Conservation (phyloP, 2,888 invertebrate genomes). For the Euzophera pinguis region DNA sequence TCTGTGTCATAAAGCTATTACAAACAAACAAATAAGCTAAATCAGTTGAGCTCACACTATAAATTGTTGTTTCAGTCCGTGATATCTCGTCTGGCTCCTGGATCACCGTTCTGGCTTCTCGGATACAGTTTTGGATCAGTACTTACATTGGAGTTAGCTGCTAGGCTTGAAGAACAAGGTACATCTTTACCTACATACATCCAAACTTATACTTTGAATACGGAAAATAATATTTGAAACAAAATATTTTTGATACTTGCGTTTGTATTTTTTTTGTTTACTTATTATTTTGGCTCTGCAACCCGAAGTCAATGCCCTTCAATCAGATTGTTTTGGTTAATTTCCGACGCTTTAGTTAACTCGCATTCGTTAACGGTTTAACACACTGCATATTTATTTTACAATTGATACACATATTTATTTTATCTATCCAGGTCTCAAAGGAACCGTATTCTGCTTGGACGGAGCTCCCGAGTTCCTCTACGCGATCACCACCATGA, state of each 20-base stretch:
- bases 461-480: constrained; percentile 90
- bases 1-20: too few species aligned
- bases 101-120: constrained; percentile 85
- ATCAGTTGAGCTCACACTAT: too few species aligned
- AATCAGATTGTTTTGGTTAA: not conserved
- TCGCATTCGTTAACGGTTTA: too few species aligned
- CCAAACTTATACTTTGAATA: too few species aligned
- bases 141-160: constrained; percentile 87
- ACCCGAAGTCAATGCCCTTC: not conserved
- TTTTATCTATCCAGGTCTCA: constrained; percentile 47
- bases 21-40: too few species aligned
- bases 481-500: constrained; percentile 73
- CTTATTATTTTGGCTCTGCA: too few species aligned
- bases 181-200: constrained; percentile 23
- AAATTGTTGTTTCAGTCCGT: constrained; percentile 73
- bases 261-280: too few species aligned
- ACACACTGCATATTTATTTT: too few species aligned
- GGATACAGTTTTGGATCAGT: constrained; percentile 95
- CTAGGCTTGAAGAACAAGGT: constrained; percentile 84
- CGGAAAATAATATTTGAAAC: too few species aligned
- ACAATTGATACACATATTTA: not conserved
- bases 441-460: constrained; percentile 84
- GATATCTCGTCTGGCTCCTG: constrained; percentile 75
- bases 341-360: not conserved
- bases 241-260: too few species aligned